These are phyloP conservation scores for Meandrina meandrites DNA, from an alignment of 92 coral and sea anemone genomes.

Conservation along the genomic window DNA sequence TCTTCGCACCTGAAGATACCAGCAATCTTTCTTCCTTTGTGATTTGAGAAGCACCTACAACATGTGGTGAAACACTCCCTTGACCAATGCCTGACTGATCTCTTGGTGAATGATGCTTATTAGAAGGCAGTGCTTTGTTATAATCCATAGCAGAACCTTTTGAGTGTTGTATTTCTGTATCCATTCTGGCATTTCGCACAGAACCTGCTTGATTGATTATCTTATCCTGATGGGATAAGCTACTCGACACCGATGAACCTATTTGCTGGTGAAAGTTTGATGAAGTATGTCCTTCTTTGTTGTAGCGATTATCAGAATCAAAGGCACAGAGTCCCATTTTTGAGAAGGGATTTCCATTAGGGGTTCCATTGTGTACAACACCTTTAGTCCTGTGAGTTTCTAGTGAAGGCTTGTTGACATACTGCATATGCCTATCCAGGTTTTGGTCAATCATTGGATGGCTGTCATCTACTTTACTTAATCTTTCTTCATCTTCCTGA, in stretches of 20 bases:
- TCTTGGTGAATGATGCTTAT: background rate
- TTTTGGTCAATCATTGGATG: background rate
- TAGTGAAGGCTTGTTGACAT: background rate
- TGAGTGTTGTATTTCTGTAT: background rate
- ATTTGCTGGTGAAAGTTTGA: background rate
- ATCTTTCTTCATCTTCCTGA: background rate
- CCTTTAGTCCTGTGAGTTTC: background rate
- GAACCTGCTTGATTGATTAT: background rate
- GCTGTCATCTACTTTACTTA: background rate
- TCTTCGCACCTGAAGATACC: too few relatives aligned
- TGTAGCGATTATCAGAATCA: background rate
- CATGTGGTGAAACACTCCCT: background rate
- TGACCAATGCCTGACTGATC: background rate
- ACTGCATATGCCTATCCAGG: background rate
- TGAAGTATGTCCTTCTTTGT: background rate
- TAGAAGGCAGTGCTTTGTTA: background rate
- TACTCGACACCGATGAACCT: background rate
- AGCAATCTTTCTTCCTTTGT: too few relatives aligned
- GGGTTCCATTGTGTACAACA: background rate
- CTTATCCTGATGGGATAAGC: background rate
- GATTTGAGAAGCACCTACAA: background rate
- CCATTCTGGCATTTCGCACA: background rate
- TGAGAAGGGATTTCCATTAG: background rate
- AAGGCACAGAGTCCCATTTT: slow-evolving; percentile 23
- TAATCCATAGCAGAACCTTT: background rate